Conservation (phyloP, 2,113 vertebrate genomes). For the Morone chrysops region DNA sequence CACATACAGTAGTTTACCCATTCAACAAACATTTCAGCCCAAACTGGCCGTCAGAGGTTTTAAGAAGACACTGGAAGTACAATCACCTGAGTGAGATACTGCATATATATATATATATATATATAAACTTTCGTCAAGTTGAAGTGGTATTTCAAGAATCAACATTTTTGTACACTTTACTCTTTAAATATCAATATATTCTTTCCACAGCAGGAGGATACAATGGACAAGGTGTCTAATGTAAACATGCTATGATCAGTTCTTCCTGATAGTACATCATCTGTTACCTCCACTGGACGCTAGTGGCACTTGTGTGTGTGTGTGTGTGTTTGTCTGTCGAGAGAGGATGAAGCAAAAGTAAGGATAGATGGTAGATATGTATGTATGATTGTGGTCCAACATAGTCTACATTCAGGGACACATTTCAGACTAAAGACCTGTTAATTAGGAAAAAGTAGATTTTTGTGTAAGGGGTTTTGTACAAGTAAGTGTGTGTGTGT, state of each 20-base stretch:
- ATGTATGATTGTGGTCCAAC: not conserved
- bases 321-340: not conserved
- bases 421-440: too few relatives aligned
- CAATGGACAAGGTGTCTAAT: not conserved
- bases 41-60: slow-evolving; percentile 25
- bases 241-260: slow-evolving; percentile 41
- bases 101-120: not conserved
- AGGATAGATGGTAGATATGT: not conserved
- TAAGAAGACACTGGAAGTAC: slow-evolving; percentile 8
- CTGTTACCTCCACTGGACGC: not conserved
- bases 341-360: not conserved
- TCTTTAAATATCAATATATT: not conserved
- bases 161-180: not conserved
- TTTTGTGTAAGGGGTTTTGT: too few relatives aligned
- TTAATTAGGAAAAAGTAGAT: too few relatives aligned
- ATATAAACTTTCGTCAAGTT: not conserved
- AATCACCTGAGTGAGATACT: slow-evolving; percentile 54
- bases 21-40: not conserved
- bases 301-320: not conserved
- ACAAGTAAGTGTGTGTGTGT: too few relatives aligned
- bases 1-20: not conserved
- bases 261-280: not conserved
- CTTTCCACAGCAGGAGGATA: not conserved
- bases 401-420: too few relatives aligned
- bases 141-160: slow-evolving; percentile 19